Evolutionary conservation across 2,888 invertebrate genomes (phyloP).

Genomic region (Drosophila subsilvestris): DNA sequence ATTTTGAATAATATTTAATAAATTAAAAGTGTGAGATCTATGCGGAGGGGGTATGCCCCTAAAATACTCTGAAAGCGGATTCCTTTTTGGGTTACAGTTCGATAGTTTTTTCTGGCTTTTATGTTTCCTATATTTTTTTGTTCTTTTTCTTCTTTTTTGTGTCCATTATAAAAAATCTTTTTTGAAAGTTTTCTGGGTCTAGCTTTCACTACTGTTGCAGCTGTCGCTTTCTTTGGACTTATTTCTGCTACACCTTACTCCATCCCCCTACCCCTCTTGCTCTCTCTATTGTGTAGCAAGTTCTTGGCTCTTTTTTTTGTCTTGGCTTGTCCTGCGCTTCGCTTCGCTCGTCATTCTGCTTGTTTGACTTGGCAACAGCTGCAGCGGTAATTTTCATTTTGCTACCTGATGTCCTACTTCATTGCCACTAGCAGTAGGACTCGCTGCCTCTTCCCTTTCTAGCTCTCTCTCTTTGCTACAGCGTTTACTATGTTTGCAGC

Average conservation of each 20-base stretch:
- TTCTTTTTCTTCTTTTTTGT: neutral
- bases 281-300: neutral
- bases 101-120: constrained; percentile 5
- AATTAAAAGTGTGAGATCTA: neutral
- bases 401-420: constrained; percentile 66
- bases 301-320: constrained; percentile 28
- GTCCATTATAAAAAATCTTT: constrained; percentile 19
- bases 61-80: no score
- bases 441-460: neutral
- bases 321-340: constrained; percentile 4
- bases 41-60: no score
- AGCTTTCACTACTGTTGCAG: constrained; percentile 61
- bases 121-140: neutral
- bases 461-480: no score
- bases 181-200: constrained; percentile 31
- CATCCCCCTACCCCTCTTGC: neutral
- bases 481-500: neutral
- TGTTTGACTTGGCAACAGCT: constrained; percentile 66
- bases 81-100: neutral
- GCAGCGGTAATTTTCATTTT: constrained; percentile 64
- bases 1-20: constrained; percentile 1
- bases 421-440: constrained; percentile 50
- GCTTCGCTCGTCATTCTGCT: constrained; percentile 45
- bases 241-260: neutral
- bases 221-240: constrained; percentile 44